These are phyloP conservation scores for Aplysia californica DNA, from an alignment of 1,140 invertebrate genomes.

Conservation along the genomic window DNA sequence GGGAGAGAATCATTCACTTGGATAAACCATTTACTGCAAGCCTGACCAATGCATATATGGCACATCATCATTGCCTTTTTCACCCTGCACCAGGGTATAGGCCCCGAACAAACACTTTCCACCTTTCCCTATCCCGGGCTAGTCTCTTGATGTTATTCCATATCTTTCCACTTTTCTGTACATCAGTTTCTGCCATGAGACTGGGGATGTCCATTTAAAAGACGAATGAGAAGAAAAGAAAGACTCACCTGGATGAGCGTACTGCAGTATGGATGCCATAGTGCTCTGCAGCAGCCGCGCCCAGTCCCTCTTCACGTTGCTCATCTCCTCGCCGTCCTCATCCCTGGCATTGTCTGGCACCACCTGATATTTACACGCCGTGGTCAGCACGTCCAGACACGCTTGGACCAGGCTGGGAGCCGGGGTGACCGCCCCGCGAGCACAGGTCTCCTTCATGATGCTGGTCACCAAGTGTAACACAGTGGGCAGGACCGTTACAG, in stretches of 20 bases:
- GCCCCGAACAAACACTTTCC: too few relatives aligned
- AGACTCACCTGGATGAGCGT: conserved; percentile 80
- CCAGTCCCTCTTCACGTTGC: conserved; percentile 73
- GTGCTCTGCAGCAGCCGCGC: conserved; percentile 85
- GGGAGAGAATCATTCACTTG: too few relatives aligned
- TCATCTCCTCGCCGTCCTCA: conserved; percentile 37
- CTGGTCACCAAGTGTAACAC: conserved; percentile 92
- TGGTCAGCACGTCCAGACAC: conserved; percentile 78
- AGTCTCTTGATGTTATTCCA: too few relatives aligned
- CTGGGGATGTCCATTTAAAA: too few relatives aligned
- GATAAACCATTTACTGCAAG: too few relatives aligned
- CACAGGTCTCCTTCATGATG: conserved; percentile 83
- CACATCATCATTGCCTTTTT: too few relatives aligned
- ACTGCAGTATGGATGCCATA: conserved; percentile 87
- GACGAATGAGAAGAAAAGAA: too few relatives aligned
- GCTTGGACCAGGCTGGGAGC: conserved; percentile 72
- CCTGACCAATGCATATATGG: too few relatives aligned
- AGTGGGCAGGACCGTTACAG: conserved; percentile 88
- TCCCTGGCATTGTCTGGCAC: conserved; percentile 73
- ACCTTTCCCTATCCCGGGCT: too few relatives aligned
- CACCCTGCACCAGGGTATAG: too few relatives aligned
- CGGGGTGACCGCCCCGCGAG: conserved; percentile 65
- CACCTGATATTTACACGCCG: conserved; percentile 76
- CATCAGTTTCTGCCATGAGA: too few relatives aligned
- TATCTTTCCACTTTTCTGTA: too few relatives aligned